phyloP scores from a whole-genome alignment of 2,113 vertebrate species.

The Circaetus cinerascens region DNA sequence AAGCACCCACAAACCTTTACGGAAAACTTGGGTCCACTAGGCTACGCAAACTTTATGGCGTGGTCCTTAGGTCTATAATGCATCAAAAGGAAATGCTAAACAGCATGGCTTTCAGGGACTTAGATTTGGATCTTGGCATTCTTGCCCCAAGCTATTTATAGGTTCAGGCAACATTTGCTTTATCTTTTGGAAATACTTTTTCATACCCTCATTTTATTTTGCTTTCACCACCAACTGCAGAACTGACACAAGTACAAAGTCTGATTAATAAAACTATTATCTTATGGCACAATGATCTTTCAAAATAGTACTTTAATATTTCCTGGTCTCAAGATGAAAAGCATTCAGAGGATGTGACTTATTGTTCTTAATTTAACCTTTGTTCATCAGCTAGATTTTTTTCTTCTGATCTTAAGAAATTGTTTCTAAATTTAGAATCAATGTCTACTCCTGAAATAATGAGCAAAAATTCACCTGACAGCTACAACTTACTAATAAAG shows the following conservation, averaged over 20 bases:
- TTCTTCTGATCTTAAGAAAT: not conserved
- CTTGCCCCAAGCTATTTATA: not conserved
- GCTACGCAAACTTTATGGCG: not conserved
- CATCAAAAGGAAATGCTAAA: not conserved
- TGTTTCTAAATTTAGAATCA: conserved; percentile 11
- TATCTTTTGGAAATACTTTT: not conserved
- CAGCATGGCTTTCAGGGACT: not conserved
- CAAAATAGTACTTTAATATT: not conserved
- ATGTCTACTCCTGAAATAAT: not conserved
- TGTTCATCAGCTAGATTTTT: not conserved
- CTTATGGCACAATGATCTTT: not conserved
- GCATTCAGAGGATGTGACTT: not conserved
- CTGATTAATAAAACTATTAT: conserved; percentile 1
- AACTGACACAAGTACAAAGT: not conserved
- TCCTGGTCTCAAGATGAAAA: not conserved
- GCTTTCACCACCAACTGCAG: not conserved
- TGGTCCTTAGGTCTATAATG: not conserved
- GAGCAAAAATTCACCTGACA: conserved; percentile 13
- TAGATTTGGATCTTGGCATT: not conserved
- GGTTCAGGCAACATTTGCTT: not conserved
- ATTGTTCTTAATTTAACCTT: conserved; percentile 16
- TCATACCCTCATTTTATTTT: not conserved
- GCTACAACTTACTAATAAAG: conserved; percentile 10
- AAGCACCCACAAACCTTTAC: not conserved
- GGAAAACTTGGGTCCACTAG: not conserved